Evolutionary conservation across 2,888 invertebrate species (phyloP).

Genomic region (Stenodema calcarata): DNA sequence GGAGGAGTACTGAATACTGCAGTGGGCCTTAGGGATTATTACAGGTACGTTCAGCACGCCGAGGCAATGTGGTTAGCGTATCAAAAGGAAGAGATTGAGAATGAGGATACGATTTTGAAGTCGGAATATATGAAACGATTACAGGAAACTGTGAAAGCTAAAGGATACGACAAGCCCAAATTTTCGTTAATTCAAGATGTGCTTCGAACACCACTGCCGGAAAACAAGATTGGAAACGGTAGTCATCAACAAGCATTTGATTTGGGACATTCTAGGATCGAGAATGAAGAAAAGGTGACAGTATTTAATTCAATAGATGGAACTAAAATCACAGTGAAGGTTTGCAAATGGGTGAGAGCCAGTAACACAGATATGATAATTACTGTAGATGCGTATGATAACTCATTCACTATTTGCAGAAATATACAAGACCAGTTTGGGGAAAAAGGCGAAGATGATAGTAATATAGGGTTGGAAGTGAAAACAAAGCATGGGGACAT

Average conservation of each 20-base stretch:
- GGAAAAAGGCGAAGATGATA: not conserved
- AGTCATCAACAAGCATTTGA: not conserved
- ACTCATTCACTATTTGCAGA: not conserved
- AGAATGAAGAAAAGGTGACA: not conserved
- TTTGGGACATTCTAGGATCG: not conserved
- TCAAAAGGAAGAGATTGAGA: not conserved
- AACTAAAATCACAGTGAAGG: constrained; percentile 1
- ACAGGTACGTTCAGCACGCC: constrained; percentile 1
- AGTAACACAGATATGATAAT: not conserved
- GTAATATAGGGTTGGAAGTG: not conserved
- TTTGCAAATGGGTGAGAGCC: not conserved
- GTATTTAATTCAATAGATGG: constrained; percentile 25
- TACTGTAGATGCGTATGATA: not conserved
- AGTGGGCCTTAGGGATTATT: constrained; percentile 3
- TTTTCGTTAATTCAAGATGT: not conserved
- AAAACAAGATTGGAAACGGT: not conserved
- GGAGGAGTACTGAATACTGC: not conserved
- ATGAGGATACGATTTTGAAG: not conserved
- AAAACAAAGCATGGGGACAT: not conserved
- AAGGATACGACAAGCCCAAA: not conserved
- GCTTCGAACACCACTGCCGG: not conserved
- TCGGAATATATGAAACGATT: not conserved
- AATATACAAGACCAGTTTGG: not conserved
- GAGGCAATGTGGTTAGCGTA: not conserved
- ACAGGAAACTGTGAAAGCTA: not conserved